Evolutionary conservation across 2,888 invertebrate genomes (phyloP), one percentile per base, ranked within the genome.

Genomic region (Monopis laevigella): DNA sequence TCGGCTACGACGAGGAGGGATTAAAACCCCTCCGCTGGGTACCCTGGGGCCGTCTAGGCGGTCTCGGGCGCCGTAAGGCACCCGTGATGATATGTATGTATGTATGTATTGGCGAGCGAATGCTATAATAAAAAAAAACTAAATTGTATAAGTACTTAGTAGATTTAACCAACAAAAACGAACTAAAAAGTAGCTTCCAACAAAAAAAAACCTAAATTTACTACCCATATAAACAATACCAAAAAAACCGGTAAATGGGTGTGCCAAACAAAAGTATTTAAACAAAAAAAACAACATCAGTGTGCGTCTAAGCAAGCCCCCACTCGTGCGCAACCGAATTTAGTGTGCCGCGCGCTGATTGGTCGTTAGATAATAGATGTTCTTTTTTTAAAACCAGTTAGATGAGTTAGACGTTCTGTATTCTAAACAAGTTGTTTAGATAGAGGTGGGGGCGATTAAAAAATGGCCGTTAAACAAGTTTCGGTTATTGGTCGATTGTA

Each of bases 321-420:
- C 64, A 66, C 67, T 67, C 64, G 41, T 40, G 61, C 62, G 63
- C 66, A 63, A 50, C 60, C 74, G 62, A 75, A 77, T 73, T 78
- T 77, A 72, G 66, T 73, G 69, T 54, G 50, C 56, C 52, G 67
- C 70, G 72, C 73, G 72, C 66, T 49, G 71, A 74, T 75, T 77
- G 77, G 75, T 51, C 50, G 56, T 39, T 48, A 45, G 47, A 43
- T 45, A 39, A 39, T 27, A 13, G 26, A 8, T 21, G 6, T 34
- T 41, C 35, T 41, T 42, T 35, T 36, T 36, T 42, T 42, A 16
- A 28, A 41, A 41, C 42, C 38, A 38, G 42, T 42, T 38, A 30
- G 19, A 19, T 43, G 55, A 58, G 49, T n/a, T n/a, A n/a, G n/a
- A n/a, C 39, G 43, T 50, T 56, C 53, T 51, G 45, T 48, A 46